Evolutionary conservation across 2,113 vertebrate genomes (phyloP).

Genomic region (Tachuris rubrigastra): DNA sequence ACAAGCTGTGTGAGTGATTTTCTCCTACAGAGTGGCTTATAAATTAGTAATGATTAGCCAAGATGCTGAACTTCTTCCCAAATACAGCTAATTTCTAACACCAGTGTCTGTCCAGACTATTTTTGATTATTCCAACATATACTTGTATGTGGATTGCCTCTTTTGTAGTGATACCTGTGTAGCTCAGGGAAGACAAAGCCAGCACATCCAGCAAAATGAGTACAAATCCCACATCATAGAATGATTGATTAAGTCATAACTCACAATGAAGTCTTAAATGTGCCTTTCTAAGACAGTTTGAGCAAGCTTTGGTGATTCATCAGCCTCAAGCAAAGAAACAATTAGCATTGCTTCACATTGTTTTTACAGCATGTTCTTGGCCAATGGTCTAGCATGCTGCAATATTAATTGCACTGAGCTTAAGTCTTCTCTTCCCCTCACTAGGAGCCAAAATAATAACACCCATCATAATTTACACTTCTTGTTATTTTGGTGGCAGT

Average conservation of each 20-base stretch:
- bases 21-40: not conserved
- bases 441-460: not conserved
- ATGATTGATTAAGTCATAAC: not conserved
- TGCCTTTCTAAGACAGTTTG: not conserved
- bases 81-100: not conserved
- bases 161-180: not conserved
- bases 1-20: not conserved
- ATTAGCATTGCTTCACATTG: not conserved
- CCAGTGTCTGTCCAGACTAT: not conserved
- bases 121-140: not conserved
- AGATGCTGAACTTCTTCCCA: not conserved
- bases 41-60: not conserved
- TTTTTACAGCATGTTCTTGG: not conserved
- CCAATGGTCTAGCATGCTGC: not conserved
- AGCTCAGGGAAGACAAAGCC: not conserved
- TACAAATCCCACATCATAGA: not conserved
- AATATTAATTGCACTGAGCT: not conserved
- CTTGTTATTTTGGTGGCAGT: not conserved
- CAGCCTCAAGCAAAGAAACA: not conserved
- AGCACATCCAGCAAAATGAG: not conserved
- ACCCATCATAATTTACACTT: not conserved
- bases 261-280: not conserved
- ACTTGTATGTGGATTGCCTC: not conserved
- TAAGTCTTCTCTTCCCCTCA: not conserved
- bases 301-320: conserved; percentile 25